phyloP scores from a whole-genome alignment of 2,888 invertebrate genomes.

The Ferrisia virgata region DNA sequence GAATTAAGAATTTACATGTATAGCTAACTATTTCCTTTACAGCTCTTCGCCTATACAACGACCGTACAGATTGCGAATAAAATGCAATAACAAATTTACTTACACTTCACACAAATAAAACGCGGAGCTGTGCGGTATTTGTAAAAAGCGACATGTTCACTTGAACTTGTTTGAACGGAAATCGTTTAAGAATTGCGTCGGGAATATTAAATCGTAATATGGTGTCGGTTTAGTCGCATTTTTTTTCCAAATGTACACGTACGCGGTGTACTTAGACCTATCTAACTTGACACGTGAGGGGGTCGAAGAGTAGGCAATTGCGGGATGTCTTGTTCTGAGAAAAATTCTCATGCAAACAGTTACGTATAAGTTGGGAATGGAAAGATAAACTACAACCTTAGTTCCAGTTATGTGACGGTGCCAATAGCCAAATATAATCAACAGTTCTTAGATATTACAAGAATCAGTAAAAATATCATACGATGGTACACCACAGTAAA shows the following conservation, averaged over 20 bases:
- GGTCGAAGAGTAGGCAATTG: not conserved
- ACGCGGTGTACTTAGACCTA: too few species aligned
- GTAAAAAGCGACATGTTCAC: not conserved
- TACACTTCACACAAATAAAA: not conserved
- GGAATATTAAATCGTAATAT: conserved; percentile 7
- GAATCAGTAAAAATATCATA: too few species aligned
- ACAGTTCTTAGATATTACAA: too few species aligned
- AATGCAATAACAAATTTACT: not conserved
- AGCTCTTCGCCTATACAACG: too few species aligned
- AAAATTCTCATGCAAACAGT: too few species aligned
- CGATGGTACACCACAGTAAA: too few species aligned
- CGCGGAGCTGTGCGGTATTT: conserved; percentile 3
- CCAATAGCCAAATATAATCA: too few species aligned
- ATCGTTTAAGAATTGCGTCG: not conserved
- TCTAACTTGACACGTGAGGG: not conserved
- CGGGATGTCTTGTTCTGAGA: not conserved
- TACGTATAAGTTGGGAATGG: too few species aligned
- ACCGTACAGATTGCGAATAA: conserved; percentile 9
- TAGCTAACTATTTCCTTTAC: conserved; percentile 10
- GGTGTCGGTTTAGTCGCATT: not conserved
- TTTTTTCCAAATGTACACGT: not conserved
- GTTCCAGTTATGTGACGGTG: too few species aligned
- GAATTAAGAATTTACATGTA: not conserved
- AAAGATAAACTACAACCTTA: too few species aligned
- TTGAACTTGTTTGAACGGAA: conserved; percentile 14